Conservation (phyloP, 2,888 invertebrate genomes). For the Cheilosia soror region DNA sequence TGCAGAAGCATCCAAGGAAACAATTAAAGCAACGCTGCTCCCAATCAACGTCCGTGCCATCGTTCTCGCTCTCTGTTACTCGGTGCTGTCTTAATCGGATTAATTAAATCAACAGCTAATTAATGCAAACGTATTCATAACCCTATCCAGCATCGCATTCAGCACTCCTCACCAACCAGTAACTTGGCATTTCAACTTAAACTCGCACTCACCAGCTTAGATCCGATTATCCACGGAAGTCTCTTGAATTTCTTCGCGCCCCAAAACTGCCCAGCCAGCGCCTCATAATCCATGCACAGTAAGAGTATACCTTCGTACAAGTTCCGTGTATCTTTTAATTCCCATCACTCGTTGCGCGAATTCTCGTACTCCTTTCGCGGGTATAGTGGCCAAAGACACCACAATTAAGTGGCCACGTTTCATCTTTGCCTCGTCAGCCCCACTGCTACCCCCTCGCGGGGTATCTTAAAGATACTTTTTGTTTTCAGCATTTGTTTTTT, state of each 20-base stretch:
- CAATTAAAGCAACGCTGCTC: constrained; percentile 57
- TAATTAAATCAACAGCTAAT: constrained; percentile 83
- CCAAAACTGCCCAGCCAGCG: constrained; percentile 67
- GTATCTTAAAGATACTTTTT: constrained; percentile 47
- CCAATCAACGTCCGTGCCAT: constrained; percentile 51
- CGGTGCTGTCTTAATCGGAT: constrained; percentile 75
- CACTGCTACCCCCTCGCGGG: neutral
- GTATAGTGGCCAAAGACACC: constrained; percentile 37
- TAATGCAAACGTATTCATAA: constrained; percentile 78
- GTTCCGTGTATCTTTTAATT: constrained; percentile 61
- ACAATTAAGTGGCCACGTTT: constrained; percentile 69
- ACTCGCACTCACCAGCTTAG: constrained; percentile 32
- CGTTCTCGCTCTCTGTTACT: neutral
- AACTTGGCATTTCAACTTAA: constrained; percentile 1
- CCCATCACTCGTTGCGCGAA: constrained; percentile 56
- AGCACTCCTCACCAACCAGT: neutral
- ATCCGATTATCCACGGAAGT: constrained; percentile 68
- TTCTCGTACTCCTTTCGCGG: constrained; percentile 11
- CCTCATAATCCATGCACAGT: constrained; percentile 53
- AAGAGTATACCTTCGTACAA: neutral
- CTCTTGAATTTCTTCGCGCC: constrained; percentile 57
- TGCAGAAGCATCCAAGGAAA: constrained; percentile 32
- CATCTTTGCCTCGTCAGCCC: constrained; percentile 27
- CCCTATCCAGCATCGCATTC: constrained; percentile 30
- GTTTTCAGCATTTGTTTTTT: neutral